Evolutionary conservation across 2,113 vertebrate species (phyloP).

Genomic region (Ellobius talpinus): DNA sequence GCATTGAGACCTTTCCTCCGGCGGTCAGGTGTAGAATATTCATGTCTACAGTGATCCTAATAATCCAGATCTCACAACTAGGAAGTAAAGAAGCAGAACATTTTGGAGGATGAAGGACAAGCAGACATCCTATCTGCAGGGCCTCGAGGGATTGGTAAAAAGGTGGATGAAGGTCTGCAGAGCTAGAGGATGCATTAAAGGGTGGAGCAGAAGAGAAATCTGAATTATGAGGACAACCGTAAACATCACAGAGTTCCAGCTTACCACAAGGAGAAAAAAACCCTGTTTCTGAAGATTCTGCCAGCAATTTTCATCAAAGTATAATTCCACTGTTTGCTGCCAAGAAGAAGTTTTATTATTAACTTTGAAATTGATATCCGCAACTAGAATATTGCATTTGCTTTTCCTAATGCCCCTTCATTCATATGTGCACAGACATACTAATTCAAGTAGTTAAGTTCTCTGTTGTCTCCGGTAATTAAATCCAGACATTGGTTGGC

Average conservation of each 20-base stretch:
- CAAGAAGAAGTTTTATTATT: constrained; percentile 80
- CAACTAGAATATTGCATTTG: constrained; percentile 63
- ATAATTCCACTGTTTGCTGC: constrained; percentile 72
- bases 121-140: not conserved
- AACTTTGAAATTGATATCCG: constrained; percentile 76
- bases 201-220: not conserved
- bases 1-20: constrained; percentile 48
- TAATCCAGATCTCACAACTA: not conserved
- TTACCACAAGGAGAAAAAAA: constrained; percentile 63
- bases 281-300: constrained; percentile 66
- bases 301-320: constrained; percentile 75
- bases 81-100: not conserved
- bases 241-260: constrained; percentile 41
- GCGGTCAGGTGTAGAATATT: constrained; percentile 24
- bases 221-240: constrained; percentile 12
- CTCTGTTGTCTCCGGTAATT: constrained; percentile 69
- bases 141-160: not conserved
- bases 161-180: not conserved
- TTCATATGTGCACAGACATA: constrained; percentile 38
- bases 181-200: not conserved
- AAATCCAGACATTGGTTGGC: constrained; percentile 57
- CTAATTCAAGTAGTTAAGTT: constrained; percentile 64
- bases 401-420: constrained; percentile 39
- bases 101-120: not conserved
- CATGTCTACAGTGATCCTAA: not conserved